Evolutionary conservation across 2,888 invertebrate species (phyloP), one percentile per base, ranked within the genome.

Genomic region (Junonia oenone): DNA sequence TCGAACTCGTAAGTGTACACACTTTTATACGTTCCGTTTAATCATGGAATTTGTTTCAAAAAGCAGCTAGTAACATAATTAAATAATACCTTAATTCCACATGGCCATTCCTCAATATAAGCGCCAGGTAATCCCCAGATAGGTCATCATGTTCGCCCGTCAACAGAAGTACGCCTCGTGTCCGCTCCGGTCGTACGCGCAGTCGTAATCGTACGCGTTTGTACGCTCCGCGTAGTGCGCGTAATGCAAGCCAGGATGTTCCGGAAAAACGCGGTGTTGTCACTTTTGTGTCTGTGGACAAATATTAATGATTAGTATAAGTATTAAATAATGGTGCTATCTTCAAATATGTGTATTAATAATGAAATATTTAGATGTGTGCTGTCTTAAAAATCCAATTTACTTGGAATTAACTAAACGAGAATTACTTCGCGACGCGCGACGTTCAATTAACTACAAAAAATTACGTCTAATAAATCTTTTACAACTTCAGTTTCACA

Each of bases 101-200:
- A 40, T 86, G 86, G 11, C 89, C 88, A 26, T 87, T 85, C 58
- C 83, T 76, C 59, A 91, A 68, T 68, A 90, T 61, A 26, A 90
- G 67, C 1, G 90, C 90, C 0, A 89, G 69, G 78, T 97, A 98
- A 85, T 98, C 97, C 6, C 97, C 97, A 11, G 95, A 95, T 68
- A 97, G 93, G 81, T 97, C 97, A 69, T 97, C 96, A 57, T 97
- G 92, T 79, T 98, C 97, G 0, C 97, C 97, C 1, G 97, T 97
- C 55, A 97, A 89, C 51, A 98, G 92, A 55, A 97, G 91, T 59
- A 97, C 94, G 33, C 97, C 97, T 6, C 97, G 95, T 67, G 97
- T 94, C 74, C 95, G 93, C 58, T 95, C 94, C 0, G 97, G 97
- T 33, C 96, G 92, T 73, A 97, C 95, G 76, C 98, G 96, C 48